Base-by-base conservation (phyloP, 2,888 invertebrate genomes). In the Oligia strigilis region DNA sequence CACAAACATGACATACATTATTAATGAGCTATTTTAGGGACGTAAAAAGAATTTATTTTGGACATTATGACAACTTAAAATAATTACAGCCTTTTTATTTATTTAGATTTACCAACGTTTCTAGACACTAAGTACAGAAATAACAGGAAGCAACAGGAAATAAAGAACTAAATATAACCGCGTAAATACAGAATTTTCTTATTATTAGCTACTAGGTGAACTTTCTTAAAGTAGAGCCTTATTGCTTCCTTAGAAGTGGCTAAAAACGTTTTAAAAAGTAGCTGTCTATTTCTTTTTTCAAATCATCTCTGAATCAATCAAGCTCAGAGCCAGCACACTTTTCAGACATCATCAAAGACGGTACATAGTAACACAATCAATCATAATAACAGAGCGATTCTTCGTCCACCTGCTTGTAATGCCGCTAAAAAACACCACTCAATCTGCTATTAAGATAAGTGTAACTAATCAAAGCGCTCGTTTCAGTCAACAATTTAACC, bases 401-500 rank as follows among this genome's bases (percentile, higher is more conserved):
- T 23, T 81, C 66, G 58, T 69, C 77, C 74, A 85, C 87, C 81
- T 85, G 87, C 62, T 77, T 76, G 62, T 58, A 62, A 73, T 64
- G 65, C 78, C 67, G 67, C 78, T 81, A 76, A 87, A 87, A 87
- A 85, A 81, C 55, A 73, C 75, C 81, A 87, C 85, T 87, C 75
- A 84, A 87, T 87, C 81, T 81, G 49, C 87, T 86, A 91, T 92
- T 90, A 92, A 90, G 89, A 86, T 89, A 89, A 84, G 88, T 87
- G 83, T 88, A 91, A 93, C 91, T 92, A 93, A 92, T 94, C 92
- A 92, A 92, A 92, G 89, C 90, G 80, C 87, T 87, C 88, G 85
- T 87, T 88, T 88, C 83, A 83, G 77, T 79, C 81, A 80, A 78
- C 84, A 78, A 83, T 85, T 86, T 87, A 81, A 86, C 83, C 76